Conservation (phyloP, 1,140 invertebrate genomes). For the Eriosoma lanigerum region DNA sequence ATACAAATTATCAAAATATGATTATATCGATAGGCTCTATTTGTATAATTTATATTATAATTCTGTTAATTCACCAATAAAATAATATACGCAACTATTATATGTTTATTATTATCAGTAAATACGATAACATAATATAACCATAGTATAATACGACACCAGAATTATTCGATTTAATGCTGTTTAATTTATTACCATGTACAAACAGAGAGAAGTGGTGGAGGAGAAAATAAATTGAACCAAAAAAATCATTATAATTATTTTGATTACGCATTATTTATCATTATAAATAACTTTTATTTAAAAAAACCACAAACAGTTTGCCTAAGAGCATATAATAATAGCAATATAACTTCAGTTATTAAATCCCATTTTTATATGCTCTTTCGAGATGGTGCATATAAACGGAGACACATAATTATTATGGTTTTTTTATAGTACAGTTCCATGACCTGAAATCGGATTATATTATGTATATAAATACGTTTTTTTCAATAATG, state of each 20-base stretch:
- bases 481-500: too few relatives aligned
- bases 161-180: neutral
- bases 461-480: neutral
- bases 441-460: neutral
- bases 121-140: neutral
- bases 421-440: neutral
- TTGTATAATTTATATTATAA: too few relatives aligned
- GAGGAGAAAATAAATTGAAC: too few relatives aligned
- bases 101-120: too few relatives aligned
- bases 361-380: slow-evolving; percentile 14
- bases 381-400: neutral
- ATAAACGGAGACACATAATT: neutral
- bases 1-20: too few relatives aligned
- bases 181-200: neutral
- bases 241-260: neutral
- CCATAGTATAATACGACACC: neutral
- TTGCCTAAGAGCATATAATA: neutral
- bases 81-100: too few relatives aligned
- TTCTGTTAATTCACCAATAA: too few relatives aligned
- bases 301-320: neutral
- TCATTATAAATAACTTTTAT: neutral
- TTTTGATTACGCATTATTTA: neutral
- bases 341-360: neutral
- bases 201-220: too few relatives aligned
- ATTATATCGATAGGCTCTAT: too few relatives aligned